Evolutionary conservation across 2,888 invertebrate species (phyloP).

Genomic region (Parelbella ahira): DNA sequence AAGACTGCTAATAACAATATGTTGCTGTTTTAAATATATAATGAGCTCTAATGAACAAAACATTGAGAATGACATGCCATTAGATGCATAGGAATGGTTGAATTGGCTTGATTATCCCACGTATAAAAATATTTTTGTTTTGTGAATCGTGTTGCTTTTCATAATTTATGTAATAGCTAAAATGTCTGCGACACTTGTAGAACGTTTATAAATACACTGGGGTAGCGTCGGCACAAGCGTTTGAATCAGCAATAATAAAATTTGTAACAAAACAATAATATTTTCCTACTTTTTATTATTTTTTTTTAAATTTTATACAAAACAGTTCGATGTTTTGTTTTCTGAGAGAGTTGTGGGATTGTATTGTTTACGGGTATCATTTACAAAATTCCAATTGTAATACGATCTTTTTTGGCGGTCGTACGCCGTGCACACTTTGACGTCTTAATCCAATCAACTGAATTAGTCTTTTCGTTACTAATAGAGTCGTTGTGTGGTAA

Average conservation of each 20-base stretch:
- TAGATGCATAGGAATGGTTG: slow-evolving; percentile 70
- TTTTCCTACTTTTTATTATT: too few relatives aligned
- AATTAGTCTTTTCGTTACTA: slow-evolving; percentile 64
- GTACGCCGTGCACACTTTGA: slow-evolving; percentile 60
- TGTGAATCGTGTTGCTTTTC: slow-evolving; percentile 27
- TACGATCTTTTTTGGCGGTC: slow-evolving; percentile 66
- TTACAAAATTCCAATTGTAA: slow-evolving; percentile 48
- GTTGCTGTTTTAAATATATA: slow-evolving; percentile 63
- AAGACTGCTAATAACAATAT: slow-evolving; percentile 9
- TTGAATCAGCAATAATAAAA: too few relatives aligned
- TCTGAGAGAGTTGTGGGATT: neutral
- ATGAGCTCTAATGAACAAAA: slow-evolving; percentile 71
- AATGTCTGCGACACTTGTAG: slow-evolving; percentile 10
- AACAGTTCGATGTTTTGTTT: too few relatives aligned
- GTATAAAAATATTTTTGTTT: slow-evolving; percentile 41
- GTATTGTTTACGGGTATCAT: slow-evolving; percentile 39
- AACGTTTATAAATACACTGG: slow-evolving; percentile 10
- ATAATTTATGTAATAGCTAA: slow-evolving; percentile 28
- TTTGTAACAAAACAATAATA: too few relatives aligned
- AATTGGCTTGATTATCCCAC: slow-evolving; percentile 58
- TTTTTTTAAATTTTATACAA: too few relatives aligned
- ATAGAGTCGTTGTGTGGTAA: slow-evolving; percentile 48
- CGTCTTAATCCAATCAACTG: slow-evolving; percentile 75
- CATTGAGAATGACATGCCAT: slow-evolving; percentile 63
- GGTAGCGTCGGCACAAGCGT: slow-evolving; percentile 31